Evolutionary conservation across 2,797 vertebrate species (phyloP).

Genomic region (Lepidocolaptes lacrymiger): DNA sequence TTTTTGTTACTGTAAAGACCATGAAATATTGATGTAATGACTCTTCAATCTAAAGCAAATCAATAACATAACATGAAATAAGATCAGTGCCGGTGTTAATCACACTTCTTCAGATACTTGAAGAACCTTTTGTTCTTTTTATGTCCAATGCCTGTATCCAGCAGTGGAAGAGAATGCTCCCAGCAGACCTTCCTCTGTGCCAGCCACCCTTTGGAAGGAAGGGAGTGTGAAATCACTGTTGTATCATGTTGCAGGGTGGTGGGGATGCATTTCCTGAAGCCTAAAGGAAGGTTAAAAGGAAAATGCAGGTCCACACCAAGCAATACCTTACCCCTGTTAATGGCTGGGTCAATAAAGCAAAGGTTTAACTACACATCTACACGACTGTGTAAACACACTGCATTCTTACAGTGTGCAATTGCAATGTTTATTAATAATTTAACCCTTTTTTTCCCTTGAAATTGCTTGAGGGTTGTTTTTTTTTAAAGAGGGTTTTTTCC

Average conservation of each 20-base stretch:
- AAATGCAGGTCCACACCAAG: neutral
- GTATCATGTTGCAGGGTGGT: neutral
- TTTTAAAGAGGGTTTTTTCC: neutral
- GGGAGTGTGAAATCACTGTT: neutral
- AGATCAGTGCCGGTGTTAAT: neutral
- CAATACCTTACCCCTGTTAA: neutral
- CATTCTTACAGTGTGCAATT: neutral
- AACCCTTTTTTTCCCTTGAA: neutral
- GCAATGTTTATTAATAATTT: neutral
- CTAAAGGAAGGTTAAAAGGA: neutral
- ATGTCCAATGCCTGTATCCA: neutral
- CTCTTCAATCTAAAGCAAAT: neutral
- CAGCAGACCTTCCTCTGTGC: neutral
- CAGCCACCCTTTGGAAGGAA: neutral
- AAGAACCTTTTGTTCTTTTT: neutral
- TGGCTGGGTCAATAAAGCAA: neutral
- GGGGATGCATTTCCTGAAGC: neutral
- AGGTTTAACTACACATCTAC: neutral
- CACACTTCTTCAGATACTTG: neutral
- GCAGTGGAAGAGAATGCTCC: neutral
- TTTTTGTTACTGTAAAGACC: neutral
- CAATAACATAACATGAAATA: neutral
- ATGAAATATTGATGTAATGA: neutral
- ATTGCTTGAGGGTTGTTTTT: fast-evolving
- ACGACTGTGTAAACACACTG: neutral